Base-by-base conservation (phyloP, 2,888 invertebrate genomes). In the Sphecodes monilicornis region DNA sequence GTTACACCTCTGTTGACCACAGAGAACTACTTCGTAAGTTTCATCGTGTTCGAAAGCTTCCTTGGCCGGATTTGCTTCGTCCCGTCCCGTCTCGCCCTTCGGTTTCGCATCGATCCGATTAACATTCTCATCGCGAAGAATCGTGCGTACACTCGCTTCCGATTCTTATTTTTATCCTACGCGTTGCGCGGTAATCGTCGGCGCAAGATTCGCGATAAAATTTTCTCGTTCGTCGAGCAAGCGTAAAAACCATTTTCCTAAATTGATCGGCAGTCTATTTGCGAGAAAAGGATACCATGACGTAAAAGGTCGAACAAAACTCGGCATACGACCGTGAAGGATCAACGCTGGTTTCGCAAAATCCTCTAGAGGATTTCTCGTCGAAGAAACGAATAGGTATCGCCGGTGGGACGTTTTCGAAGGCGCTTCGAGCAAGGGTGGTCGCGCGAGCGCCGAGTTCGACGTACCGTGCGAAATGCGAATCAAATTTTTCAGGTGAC, bases 401-500 rank as follows among this genome's bases (percentile, higher is more conserved):
- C 3, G 29, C 8, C 60, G 60, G 29, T 16, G n/a, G 10, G 11
- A n/a, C 26, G 16, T 29, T 18, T 29, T 29, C 29, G 29, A 60
- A 60, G 57, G 26, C 13, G 57, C 26, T 13, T 5, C n/a, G n/a
- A 29, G 5, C 29, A 29, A 60, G 16, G 60, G 29, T 60, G 29
- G 16, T 22, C 64, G 64, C 18, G 6, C 64, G 75, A 46, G 54
- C 41, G 46, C 26, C 5, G 29, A 60, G 71, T 57, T 72, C 26
- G 39, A 71, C 41, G 50, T 60, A 73, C 54, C 83, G 84, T 76
- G 72, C 72, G 75, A 83, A 76, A 72, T 79, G 76, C 78, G 75
- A 76, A 78, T 84, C 66, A 78, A 83, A 78, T 75, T 78, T 78
- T 78, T 84, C 84, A 76, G 78, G 46, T 75, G 78, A 84, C 84